A percentile compares a stretch with the other conserved stretches of the same genome.
These are phyloP conservation scores for Temnothorax rugatulus DNA, from an alignment of 2,888 invertebrate species.

Conservation along the genomic window DNA sequence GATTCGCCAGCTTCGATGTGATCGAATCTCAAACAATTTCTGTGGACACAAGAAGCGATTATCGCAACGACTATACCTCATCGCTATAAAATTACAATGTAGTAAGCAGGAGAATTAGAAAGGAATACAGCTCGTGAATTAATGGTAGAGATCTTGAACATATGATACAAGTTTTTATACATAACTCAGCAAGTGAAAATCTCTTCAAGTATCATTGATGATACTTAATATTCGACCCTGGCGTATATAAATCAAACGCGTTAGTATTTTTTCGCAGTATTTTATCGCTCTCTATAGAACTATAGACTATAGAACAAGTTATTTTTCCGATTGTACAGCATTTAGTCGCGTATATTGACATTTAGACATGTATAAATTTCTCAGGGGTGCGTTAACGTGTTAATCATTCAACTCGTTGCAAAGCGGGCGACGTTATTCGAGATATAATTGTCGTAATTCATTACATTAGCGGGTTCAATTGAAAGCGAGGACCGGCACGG, in stretches of 20 bases:
- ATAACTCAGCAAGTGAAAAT: constrained; percentile 1
- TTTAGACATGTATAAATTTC: constrained; percentile 19
- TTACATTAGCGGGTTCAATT: constrained; percentile 28
- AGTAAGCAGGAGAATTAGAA: constrained; percentile 10
- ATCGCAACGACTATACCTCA: constrained; percentile 15
- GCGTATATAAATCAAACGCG: constrained; percentile 23
- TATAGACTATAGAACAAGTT: not conserved
- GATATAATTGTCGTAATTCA: constrained; percentile 56
- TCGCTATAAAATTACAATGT: constrained; percentile 26
- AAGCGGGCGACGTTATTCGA: constrained; percentile 7
- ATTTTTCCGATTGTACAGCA: not conserved
- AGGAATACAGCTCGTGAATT: constrained; percentile 13
- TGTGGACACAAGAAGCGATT: not conserved
- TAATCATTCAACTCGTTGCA: constrained; percentile 18
- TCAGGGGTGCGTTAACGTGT: not conserved
- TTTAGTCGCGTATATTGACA: constrained; percentile 2
- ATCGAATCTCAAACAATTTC: not conserved
- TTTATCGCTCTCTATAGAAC: too few species aligned
- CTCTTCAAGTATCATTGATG: not conserved
- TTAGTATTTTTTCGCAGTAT: not conserved
- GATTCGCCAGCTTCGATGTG: not conserved
- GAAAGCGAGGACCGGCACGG: constrained; percentile 38
- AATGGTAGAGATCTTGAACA: not conserved
- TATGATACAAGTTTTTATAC: not conserved
- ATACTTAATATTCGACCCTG: constrained; percentile 4